Percentiles rank a stretch among this genome's conserved stretches.
Evolutionary conservation across 2,797 vertebrate species (phyloP).

Genomic region (Bradypodion ventrale): DNA sequence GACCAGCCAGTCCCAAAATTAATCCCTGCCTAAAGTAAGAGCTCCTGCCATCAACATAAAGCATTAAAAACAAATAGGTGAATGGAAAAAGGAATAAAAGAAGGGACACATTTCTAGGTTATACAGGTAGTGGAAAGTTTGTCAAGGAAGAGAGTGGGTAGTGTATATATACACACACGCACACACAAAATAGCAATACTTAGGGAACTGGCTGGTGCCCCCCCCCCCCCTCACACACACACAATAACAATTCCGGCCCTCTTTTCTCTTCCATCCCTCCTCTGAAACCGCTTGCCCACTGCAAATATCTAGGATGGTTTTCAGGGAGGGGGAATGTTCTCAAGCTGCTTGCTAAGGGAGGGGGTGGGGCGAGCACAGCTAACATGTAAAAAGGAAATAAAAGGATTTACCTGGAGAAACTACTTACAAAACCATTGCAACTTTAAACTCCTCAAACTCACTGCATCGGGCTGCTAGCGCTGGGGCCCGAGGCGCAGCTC

Average conservation of each 20-base stretch:
- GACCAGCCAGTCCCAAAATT: conserved; percentile 41
- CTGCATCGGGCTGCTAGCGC: conserved; percentile 62
- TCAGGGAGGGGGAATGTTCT: conserved; percentile 23
- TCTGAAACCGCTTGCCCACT: neutral
- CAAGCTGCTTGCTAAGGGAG: conserved; percentile 37
- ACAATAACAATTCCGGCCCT: conserved; percentile 57
- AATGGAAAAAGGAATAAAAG: neutral
- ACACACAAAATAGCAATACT: neutral
- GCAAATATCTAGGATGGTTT: conserved; percentile 20
- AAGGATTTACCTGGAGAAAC: conserved; percentile 65
- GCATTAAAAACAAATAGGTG: neutral
- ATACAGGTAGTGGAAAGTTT: conserved; percentile 1
- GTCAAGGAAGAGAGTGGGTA: neutral
- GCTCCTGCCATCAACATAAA: neutral
- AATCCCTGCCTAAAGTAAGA: conserved; percentile 17
- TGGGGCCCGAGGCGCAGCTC: conserved; percentile 55
- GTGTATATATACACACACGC: neutral
- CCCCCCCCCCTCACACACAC: too few relatives aligned
- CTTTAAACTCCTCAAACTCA: conserved; percentile 64
- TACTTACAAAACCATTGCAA: conserved; percentile 70
- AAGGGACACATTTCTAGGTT: neutral
- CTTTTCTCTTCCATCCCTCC: conserved; percentile 16
- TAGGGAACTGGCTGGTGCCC: conserved; percentile 51
- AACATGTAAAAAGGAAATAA: conserved; percentile 63
- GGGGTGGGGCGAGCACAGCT: conserved; percentile 51